These are phyloP conservation scores for Oreocharis arfaki DNA, from an alignment of 2,113 vertebrate species.

Conservation along the genomic window DNA sequence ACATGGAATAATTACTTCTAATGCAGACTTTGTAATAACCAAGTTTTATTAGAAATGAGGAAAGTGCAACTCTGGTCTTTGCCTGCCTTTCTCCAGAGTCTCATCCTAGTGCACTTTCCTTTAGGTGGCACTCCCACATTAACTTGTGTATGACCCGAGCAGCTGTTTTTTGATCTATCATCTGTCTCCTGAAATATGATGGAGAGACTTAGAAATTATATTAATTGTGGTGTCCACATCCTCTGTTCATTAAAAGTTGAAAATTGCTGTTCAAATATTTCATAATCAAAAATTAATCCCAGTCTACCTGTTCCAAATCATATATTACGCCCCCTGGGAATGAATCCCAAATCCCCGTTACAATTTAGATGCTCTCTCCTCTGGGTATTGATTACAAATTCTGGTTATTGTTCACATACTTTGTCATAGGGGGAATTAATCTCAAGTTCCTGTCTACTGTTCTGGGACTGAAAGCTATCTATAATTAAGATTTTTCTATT, in stretches of 20 bases:
- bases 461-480: constrained; percentile 63
- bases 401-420: constrained; percentile 63
- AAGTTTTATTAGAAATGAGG: background rate
- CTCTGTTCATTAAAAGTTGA: constrained; percentile 48
- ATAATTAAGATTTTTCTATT: constrained; percentile 67
- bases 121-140: constrained; percentile 44
- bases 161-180: constrained; percentile 18
- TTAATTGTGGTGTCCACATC: constrained; percentile 46
- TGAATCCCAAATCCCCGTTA: constrained; percentile 59
- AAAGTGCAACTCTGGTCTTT: background rate
- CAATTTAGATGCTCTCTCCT: constrained; percentile 54
- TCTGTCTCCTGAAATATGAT: background rate
- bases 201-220: background rate
- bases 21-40: background rate
- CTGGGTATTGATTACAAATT: constrained; percentile 60
- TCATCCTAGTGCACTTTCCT: background rate
- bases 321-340: constrained; percentile 39
- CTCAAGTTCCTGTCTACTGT: constrained; percentile 44
- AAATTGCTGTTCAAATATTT: constrained; percentile 54
- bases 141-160: background rate
- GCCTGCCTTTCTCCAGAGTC: background rate
- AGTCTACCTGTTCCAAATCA: constrained; percentile 57
- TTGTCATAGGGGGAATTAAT: constrained; percentile 61
- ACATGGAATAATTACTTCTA: constrained; percentile 4
- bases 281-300: constrained; percentile 65